Conservation (phyloP, 2,888 invertebrate genomes). For the Latheticus oryzae region DNA sequence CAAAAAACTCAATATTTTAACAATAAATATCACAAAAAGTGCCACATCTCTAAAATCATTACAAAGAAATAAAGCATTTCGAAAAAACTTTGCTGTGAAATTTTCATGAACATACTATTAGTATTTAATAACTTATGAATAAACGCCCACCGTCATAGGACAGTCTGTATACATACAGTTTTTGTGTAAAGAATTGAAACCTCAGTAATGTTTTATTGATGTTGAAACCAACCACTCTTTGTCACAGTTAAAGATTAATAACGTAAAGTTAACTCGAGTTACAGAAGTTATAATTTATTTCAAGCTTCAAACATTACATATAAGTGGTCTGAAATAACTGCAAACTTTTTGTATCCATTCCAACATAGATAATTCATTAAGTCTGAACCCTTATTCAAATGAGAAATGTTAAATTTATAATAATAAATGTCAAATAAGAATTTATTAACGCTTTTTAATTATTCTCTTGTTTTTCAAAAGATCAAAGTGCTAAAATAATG, state of each 20-base stretch:
- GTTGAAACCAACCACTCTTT: constrained; percentile 17
- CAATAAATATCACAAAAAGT: no score
- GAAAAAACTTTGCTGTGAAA: no score
- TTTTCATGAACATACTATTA: no score
- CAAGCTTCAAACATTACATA: constrained; percentile 16
- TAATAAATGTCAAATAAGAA: no score
- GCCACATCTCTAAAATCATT: no score
- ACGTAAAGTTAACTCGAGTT: constrained; percentile 24
- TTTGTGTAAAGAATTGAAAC: constrained; percentile 5
- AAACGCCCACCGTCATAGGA: no score
- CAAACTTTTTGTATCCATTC: constrained; percentile 9
- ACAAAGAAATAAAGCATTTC: no score
- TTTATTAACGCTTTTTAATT: background rate
- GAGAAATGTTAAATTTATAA: constrained; percentile 15
- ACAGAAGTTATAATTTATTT: constrained; percentile 24
- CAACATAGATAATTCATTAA: constrained; percentile 3
- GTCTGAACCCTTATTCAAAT: background rate
- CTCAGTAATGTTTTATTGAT: constrained; percentile 17
- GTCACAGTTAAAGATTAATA: constrained; percentile 27
- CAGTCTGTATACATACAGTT: no score
- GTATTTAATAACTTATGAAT: no score
- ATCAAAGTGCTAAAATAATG: no score
- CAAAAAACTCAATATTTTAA: no score
- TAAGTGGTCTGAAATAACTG: constrained; percentile 9
- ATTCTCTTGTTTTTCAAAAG: no score